A percentile compares a stretch with the other conserved stretches of the same genome.
phyloP scores from a whole-genome alignment of 2,888 invertebrate genomes.

The Microctonus hyperodae region DNA sequence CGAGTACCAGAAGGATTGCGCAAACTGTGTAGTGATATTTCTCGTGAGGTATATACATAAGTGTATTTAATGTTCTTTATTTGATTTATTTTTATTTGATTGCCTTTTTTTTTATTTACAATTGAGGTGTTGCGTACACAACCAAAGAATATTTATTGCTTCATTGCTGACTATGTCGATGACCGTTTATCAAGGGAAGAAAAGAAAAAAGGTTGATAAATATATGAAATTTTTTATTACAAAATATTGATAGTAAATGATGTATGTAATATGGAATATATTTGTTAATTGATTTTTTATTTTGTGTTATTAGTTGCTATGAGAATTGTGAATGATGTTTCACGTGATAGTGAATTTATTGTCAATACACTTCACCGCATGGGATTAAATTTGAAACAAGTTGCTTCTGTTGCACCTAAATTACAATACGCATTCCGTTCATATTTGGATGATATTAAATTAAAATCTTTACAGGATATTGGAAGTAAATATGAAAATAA shows the following conservation, averaged over 20 bases:
- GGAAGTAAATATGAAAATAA: neutral
- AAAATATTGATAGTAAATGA: too few relatives aligned
- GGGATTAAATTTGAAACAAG: conserved; percentile 52
- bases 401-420: conserved; percentile 50
- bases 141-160: conserved; percentile 70
- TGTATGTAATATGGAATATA: neutral
- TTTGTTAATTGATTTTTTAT: neutral
- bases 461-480: conserved; percentile 24
- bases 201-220: conserved; percentile 60
- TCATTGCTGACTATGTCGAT: conserved; percentile 75
- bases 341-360: conserved; percentile 51
- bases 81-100: conserved; percentile 21
- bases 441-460: conserved; percentile 44
- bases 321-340: conserved; percentile 52
- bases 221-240: neutral
- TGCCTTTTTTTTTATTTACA: conserved; percentile 7
- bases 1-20: conserved; percentile 72
- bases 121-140: conserved; percentile 72
- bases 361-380: conserved; percentile 48
- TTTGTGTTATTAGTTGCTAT: conserved; percentile 49
- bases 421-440: conserved; percentile 50
- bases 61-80: neutral
- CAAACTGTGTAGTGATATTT: conserved; percentile 76
- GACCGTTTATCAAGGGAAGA: conserved; percentile 73
- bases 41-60: conserved; percentile 68